Evolutionary conservation across 2,797 vertebrate species (phyloP), one percentile per base, ranked within the genome.

Genomic region (Poecilia velifera): DNA sequence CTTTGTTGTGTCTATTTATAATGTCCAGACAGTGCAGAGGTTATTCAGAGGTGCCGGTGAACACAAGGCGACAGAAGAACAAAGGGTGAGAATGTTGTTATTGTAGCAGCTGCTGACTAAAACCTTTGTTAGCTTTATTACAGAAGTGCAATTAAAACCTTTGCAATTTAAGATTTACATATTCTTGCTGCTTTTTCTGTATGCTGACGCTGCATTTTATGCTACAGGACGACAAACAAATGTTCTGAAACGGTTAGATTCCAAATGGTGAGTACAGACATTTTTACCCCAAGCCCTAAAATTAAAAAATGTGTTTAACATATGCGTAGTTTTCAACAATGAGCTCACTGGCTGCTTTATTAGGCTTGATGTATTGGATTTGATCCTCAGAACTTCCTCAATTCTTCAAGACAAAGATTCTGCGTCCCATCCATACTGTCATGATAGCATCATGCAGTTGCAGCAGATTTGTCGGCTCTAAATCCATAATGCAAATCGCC

Each of bases 1-100:
- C 82, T 80, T 73, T 78, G 83, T 72, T 75, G 83, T 66, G 86
- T 90, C 94, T 96, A 96, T 96, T 95, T 95, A 94, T 95, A 95
- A 88, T 81, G 81, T 84, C 81, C 89, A 92, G 85, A 93, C 88
- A 87, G 90, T 84, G 87, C 89, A 93, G 90, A 89, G 92, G 92
- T 93, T 93, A 93, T 74, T 94, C 89, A 64, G 89, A 90, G 87
- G 90, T 88, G 87, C 84, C 36, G 31, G 86, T 59, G 86, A 79
- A 85, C 81, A 77, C 83, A 87, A 87, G 83, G 85, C 89, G 75
- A 90, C 90, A 81, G 83, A 82, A 80, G 84, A 92, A 84, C 86
- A 85, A 90, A 91, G 84, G 94, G 94, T 95, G 89, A 95, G 95
- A 82, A 46, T 76, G 82, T 76, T 85, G n/a, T 62, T 85, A 73